phyloP scores from a whole-genome alignment of 2,113 vertebrate genomes.

The Erythrocercus mccallii region DNA sequence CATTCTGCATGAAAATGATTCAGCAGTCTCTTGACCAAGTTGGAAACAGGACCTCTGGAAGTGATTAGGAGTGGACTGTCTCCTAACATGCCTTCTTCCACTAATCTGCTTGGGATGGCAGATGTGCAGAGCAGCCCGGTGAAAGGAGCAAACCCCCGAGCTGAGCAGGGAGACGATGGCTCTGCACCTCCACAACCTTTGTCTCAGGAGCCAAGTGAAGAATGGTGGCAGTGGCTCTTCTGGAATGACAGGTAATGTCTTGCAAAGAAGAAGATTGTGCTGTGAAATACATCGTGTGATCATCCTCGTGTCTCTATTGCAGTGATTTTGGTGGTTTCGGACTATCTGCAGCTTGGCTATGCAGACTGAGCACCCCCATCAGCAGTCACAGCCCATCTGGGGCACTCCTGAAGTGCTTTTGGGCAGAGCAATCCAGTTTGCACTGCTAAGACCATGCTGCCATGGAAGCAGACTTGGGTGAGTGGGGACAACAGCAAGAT shows the following conservation, averaged over 20 bases:
- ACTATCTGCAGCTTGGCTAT: background rate
- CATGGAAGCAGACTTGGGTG: background rate
- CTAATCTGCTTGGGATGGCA: background rate
- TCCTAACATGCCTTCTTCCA: background rate
- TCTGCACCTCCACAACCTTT: background rate
- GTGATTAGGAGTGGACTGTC: background rate
- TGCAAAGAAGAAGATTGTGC: background rate
- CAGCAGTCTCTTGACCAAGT: constrained; percentile 27
- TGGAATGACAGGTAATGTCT: background rate
- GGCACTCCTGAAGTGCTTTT: background rate
- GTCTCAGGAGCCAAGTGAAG: too few relatives aligned
- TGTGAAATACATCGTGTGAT: background rate
- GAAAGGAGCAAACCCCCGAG: accelerated
- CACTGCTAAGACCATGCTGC: background rate
- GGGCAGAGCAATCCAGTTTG: background rate
- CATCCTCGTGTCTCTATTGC: too few relatives aligned
- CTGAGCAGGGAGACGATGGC: accelerated
- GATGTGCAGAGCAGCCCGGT: background rate
- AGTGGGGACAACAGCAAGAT: background rate
- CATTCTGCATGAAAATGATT: constrained; percentile 47
- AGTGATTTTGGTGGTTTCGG: background rate
- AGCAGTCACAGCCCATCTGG: background rate
- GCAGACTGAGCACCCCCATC: background rate
- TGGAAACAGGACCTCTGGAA: constrained; percentile 43
- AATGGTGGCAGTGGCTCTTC: background rate